Conservation (phyloP, 2,113 vertebrate species). For the Philantomba maxwellii region DNA sequence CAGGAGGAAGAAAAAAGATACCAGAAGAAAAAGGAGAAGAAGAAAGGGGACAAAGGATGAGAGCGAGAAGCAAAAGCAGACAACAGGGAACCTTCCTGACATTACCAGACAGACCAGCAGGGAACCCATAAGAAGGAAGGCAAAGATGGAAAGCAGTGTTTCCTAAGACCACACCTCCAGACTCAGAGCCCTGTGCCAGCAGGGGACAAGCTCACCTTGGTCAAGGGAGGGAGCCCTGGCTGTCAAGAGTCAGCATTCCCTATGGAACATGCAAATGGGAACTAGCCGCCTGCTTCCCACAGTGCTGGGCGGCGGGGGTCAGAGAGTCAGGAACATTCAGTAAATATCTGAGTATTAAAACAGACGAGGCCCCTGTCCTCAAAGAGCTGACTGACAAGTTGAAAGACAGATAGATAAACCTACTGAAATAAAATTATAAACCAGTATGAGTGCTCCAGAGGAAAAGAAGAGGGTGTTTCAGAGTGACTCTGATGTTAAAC, state of each 20-base stretch:
- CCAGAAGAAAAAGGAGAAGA: neutral
- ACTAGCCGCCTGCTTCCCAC: neutral
- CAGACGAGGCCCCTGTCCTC: neutral
- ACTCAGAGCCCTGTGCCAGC: neutral
- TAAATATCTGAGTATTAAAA: neutral
- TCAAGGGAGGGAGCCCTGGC: neutral
- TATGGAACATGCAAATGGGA: neutral
- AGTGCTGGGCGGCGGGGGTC: neutral
- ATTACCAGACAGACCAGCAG: neutral
- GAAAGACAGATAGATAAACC: neutral
- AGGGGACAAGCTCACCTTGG: neutral
- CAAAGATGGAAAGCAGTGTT: neutral
- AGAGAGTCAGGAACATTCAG: neutral
- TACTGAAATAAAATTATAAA: neutral
- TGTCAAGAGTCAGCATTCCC: neutral
- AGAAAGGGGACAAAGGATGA: neutral
- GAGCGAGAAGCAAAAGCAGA: neutral
- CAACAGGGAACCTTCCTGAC: neutral
- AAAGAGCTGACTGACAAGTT: neutral
- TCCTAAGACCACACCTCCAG: neutral
- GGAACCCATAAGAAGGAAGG: neutral
- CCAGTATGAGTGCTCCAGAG: neutral
- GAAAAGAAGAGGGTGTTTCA: neutral
- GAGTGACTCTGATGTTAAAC: neutral
- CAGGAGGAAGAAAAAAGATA: neutral